Evolutionary conservation across 2,113 vertebrate species (phyloP).

Genomic region (Tychaedon coryphoeus): DNA sequence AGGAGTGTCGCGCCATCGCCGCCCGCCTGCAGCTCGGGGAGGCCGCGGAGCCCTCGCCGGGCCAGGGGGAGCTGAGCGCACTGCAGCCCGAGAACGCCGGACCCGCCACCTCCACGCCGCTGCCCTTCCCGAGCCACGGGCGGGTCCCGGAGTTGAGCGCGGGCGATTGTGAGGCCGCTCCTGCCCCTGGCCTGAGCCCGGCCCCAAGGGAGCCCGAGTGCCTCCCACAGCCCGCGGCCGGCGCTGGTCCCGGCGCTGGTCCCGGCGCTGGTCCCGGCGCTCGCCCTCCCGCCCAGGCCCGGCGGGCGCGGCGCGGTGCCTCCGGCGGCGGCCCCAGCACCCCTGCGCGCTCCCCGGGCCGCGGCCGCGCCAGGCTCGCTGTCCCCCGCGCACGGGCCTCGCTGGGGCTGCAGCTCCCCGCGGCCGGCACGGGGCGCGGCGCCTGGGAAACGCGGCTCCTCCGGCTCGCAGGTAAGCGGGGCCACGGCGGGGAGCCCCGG

Average conservation of each 20-base stretch:
- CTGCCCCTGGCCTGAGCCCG: background rate
- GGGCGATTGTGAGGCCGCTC: background rate
- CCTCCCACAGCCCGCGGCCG: background rate
- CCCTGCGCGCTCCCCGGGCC: background rate
- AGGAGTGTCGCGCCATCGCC: background rate
- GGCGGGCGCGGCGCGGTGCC: background rate
- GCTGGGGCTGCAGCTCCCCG: background rate
- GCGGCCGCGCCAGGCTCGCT: background rate
- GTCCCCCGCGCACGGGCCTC: rapidly evolving
- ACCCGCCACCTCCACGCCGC: background rate
- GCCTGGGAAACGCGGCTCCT: background rate
- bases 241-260: too few relatives aligned
- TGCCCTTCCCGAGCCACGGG: background rate
- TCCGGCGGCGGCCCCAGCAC: too few relatives aligned
- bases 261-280: background rate
- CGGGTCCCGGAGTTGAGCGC: too few relatives aligned
- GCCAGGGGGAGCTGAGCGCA: background rate
- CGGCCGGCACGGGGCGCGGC: background rate
- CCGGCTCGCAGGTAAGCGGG: background rate
- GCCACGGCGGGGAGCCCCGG: background rate
- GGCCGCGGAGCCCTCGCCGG: background rate
- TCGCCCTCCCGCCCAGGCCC: background rate
- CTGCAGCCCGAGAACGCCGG: too few relatives aligned
- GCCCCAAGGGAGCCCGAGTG: too few relatives aligned
- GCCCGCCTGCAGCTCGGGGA: background rate